Evolutionary conservation across 2,888 invertebrate species (phyloP), one percentile per base, ranked within the genome.

Genomic region (Sminthurides aquaticus): DNA sequence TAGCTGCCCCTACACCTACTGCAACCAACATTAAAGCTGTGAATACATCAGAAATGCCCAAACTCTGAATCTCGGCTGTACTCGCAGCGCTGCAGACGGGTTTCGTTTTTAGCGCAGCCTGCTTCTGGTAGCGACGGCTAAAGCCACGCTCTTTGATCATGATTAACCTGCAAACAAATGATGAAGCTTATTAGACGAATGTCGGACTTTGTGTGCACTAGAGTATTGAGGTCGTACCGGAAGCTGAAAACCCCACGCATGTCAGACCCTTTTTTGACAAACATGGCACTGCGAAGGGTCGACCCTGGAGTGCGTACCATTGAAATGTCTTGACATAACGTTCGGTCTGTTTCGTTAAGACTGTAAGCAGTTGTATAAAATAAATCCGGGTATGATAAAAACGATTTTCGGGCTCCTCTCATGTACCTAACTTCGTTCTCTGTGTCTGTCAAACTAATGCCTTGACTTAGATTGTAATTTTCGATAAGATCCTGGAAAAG

Each of bases 321-420:
- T 15, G 52, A 15, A 52, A 52, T 18, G 20, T 52, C 52, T 8
- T 20, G 20, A 22, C 52, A 52, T 5, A 52, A 20, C 5, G 11
- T 52, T 8, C 8, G 52, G 20, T 52, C 52, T 5, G 52, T 52
- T 22, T 52, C 52, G 52, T 52, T 52, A 5, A 52, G 20, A 20
- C 11, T 22, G 52, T 52, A 52, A 52, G 52, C 52, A 8, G 52
- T 52, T 5, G 52, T 20, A 52, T 20, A 52, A 22, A 52, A 52
- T 5, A 52, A 22, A 20, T 52, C 52, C 5, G 52, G 15, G 22
- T 52, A 52, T 20, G 52, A 52, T 52, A 52, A 22, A 20, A 52
- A 52, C 20, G 52, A 52, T 20, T 52, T 52, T 52, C 52, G 8
- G 3, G 5, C 22, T 20, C 11, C 5, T 20, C 52, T 15, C 52